Base-by-base conservation (phyloP, 1,140 invertebrate species). In the Nephila pilipes region DNA sequence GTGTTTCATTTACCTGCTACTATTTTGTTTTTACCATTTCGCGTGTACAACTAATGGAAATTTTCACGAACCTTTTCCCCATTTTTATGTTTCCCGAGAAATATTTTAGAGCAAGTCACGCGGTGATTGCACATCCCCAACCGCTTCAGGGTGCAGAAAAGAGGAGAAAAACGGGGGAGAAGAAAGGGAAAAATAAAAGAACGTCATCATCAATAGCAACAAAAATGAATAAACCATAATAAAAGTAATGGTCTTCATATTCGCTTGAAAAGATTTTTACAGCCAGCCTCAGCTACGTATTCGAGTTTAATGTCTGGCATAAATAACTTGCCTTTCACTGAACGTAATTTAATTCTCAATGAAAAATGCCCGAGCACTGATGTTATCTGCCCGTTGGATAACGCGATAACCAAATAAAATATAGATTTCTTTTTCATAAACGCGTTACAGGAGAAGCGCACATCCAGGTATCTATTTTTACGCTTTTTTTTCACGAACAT, bases 241-340 rank as follows among this genome's bases (percentile, higher is more conserved):
- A 87, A 87, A 87, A 87, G 58, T 69, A 87, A 87, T 87, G 85
- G 85, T 87, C 60, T 87, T 87, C 85, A 87, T 87, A 65, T 87
- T 65, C 60, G 60, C 32, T 69, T 87, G 8, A 65, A 65, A 65
- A 87, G 57, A 87, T n/a, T 87, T 87, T 65, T 87, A 65, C 85
- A 87, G 58, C 60, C 60, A 22, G 25, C 32, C 60, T 85, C 36
- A n/a, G 60, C 85, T 65, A 63, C 85, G n/a, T 65, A 46, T 60
- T 65, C 85, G 29, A 60, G 57, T 87, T 87, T 65, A 87, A 87
- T 87, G 85, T 69, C 85, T 87, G 85, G 25, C 85, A 60, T 87
- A 87, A 87, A 87, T 87, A 87, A 60, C 85, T 87, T 54, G 55
- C 63, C 65, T 89, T 89, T 89, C 65, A 89, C 58, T 57, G 36